Base-by-base conservation (phyloP, 2,797 vertebrate species). In the Coracias cyanogaster region DNA sequence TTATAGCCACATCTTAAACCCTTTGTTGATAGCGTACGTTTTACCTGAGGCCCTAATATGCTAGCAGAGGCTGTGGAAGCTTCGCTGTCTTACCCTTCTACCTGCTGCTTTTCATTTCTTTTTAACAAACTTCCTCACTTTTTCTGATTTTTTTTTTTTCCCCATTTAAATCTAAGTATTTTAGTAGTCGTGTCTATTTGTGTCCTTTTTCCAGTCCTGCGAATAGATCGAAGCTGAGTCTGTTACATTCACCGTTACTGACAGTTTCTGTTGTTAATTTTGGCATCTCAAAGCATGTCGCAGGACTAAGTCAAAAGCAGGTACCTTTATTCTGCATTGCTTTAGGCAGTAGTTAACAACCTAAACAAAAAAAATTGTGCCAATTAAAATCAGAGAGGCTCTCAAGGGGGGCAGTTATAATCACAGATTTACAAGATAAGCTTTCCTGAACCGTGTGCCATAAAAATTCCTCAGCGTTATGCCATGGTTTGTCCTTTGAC, bases 301-400 rank as follows among this genome's bases (percentile, higher is more conserved):
- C 72, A 48, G 74, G 89, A 43, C 66, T 25, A 7, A 81, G 45
- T 31, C 61, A 49, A 28, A 86, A 79, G 81, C 91, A 89, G 69
- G 91, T 61, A 43, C 58, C 55, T 87, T 87, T n/a, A 16, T 37
- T 61, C 71, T 73, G 69, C 37, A 0, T 61, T 57, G 45, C 85
- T 91, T 66, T 33, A 81, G 65, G 90, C 70, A 57, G 12, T 24
- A 28, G 49, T 54, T 86, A 83, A 93, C 3, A 12, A 49, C 41
- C 46, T n/a, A 58, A 83, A 70, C 72, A 64, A 61, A 81, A 43
- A 43, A 83, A 35, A 33, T 26, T 39, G 41, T 15, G 91, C 82
- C 93, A 81, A 78, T 90, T 95, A 89, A 86, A 93, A 72, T 76
- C 74, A 65, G 90, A 67, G 82, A 54, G 91, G 69, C 82, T 93